Evolutionary conservation across 2,797 vertebrate species (phyloP), one percentile per base, ranked within the genome.

Genomic region (Girardinus metallicus): DNA sequence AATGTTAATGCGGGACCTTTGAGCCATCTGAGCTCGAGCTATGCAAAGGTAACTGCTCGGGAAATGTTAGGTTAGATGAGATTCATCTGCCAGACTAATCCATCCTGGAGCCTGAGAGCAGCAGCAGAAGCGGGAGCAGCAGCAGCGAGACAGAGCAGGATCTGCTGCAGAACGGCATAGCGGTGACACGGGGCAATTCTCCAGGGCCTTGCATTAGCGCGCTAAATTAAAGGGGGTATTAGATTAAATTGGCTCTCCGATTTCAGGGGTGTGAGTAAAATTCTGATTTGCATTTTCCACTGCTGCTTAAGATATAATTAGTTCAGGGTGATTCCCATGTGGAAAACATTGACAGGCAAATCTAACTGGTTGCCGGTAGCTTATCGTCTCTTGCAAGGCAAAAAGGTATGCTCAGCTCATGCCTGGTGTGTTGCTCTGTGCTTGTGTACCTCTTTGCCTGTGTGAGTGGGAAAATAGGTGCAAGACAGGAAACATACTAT

Each of bases 231-330:
- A 96, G 95, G 95, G 94, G 94, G 95, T 96, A 96, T 96, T 96
- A 96, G 95, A 96, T 96, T 96, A 96, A 96, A 96, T 95, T 96
- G 96, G 94, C 94, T 95, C 94, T 96, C 95, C 95, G 94, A 95
- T 96, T 96, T 96, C 96, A 95, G 95, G 95, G 95, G 95, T 96
- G 95, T 96, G 95, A 96, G 95, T 95, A 96, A 96, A 96, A 96
- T 96, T 96, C 94, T 95, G 95, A 96, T 96, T 96, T 96, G 95
- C 95, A 96, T 96, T 96, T 96, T 95, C 93, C 93, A 92, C 94
- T 75, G 90, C 95, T 95, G 93, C 95, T 96, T 95, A 96, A 95
- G 95, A 95, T 96, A 96, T 96, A 96, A 96, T 96, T 96, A 96
- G 95, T 96, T 96, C 94, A 95, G 95, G 95, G 95, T 94, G 94